phyloP scores from a whole-genome alignment of 2,113 vertebrate genomes.

The Lamprologus sp. region DNA sequence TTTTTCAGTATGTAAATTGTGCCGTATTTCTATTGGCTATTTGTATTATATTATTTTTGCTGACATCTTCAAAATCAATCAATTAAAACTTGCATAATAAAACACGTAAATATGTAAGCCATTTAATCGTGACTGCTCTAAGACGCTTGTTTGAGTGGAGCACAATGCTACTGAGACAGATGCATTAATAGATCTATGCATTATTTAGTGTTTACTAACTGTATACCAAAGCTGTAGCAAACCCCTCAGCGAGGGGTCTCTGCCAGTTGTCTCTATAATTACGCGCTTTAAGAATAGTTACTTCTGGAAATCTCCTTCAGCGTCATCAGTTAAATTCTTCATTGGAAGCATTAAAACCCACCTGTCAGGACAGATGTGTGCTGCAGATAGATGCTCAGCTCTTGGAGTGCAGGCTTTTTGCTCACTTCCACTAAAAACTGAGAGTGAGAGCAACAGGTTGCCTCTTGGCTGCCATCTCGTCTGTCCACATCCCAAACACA shows the following conservation, averaged over 20 bases:
- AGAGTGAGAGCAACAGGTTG: conserved; percentile 6
- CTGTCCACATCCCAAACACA: neutral
- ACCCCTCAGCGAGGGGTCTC: neutral
- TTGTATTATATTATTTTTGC: neutral
- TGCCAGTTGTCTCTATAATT: neutral
- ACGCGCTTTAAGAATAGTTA: neutral
- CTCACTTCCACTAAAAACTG: neutral
- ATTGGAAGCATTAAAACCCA: neutral
- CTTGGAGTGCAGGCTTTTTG: neutral
- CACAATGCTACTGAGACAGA: neutral
- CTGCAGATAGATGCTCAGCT: neutral
- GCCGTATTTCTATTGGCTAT: neutral
- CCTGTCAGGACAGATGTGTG: neutral
- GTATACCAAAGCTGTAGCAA: neutral
- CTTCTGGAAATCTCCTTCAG: neutral
- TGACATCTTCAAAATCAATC: neutral
- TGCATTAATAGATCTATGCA: conserved; percentile 40
- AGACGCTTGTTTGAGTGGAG: neutral
- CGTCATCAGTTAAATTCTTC: neutral
- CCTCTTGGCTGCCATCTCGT: neutral
- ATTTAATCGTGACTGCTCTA: neutral
- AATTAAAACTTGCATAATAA: neutral
- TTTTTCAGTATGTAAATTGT: neutral
- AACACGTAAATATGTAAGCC: neutral
- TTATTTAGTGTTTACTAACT: conserved; percentile 49